These are phyloP conservation scores for Trachelus tabidus DNA, from an alignment of 2,888 invertebrate genomes.

Conservation along the genomic window DNA sequence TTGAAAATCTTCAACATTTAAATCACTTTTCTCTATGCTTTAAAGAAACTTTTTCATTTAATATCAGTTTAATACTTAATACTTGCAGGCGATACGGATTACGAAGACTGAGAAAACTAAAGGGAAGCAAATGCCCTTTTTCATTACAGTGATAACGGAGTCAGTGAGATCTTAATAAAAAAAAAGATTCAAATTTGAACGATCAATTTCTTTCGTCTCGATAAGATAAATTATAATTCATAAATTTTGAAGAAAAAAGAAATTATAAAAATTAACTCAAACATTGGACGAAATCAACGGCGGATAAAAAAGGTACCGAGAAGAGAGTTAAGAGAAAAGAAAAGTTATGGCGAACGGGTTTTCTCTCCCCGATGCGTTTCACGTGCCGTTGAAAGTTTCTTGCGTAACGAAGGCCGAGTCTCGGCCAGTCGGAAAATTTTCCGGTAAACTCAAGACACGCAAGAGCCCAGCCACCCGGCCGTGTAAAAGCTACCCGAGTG, in stretches of 20 bases:
- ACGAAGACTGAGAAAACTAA: neutral
- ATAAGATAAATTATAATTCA: neutral
- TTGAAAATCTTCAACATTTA: neutral
- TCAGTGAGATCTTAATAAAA: neutral
- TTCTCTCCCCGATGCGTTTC: neutral
- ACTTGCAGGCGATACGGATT: neutral
- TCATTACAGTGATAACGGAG: neutral
- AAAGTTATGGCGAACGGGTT: neutral
- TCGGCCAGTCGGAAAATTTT: neutral
- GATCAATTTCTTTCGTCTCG: neutral
- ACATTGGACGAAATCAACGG: neutral
- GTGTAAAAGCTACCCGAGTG: neutral
- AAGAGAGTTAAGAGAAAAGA: neutral
- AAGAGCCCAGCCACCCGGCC: neutral
- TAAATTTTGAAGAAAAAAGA: neutral
- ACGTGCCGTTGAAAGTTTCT: slow-evolving; percentile 4
- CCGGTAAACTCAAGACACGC: neutral
- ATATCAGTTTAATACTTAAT: neutral
- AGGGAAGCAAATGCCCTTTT: neutral
- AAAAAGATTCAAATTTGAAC: neutral
- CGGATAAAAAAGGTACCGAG: neutral
- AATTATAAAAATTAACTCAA: no score
- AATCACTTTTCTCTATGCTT: neutral
- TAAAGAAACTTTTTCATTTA: neutral
- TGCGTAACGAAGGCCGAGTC: neutral